Evolutionary conservation across 2,797 vertebrate species (phyloP).

Genomic region (Prunella strophiata): DNA sequence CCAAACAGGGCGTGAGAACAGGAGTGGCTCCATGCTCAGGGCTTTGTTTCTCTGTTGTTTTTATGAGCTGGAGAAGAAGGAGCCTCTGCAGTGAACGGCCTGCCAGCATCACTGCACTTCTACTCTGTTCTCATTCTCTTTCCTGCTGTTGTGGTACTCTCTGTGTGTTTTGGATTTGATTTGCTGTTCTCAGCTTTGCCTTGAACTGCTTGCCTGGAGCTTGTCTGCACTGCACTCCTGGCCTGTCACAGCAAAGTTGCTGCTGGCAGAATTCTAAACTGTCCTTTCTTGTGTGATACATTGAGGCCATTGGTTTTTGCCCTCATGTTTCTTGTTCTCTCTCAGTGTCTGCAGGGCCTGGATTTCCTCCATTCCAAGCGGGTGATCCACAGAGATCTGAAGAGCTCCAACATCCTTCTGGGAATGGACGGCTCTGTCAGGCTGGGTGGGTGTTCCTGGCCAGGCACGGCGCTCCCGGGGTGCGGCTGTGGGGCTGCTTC

Average conservation of each 20-base stretch:
- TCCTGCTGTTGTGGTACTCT: too few relatives aligned
- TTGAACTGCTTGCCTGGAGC: not conserved
- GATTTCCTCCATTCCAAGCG: not conserved
- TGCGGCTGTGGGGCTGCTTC: not conserved
- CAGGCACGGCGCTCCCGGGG: not conserved
- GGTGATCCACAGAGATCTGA: not conserved
- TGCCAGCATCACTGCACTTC: not conserved
- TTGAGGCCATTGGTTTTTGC: not conserved
- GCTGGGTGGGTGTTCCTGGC: constrained; percentile 62
- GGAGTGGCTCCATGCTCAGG: not conserved
- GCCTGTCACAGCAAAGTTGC: not conserved
- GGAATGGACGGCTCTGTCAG: not conserved
- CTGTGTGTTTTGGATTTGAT: not conserved
- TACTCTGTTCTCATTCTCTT: not conserved
- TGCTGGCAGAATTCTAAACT: not conserved
- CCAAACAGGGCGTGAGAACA: not conserved
- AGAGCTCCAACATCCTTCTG: not conserved
- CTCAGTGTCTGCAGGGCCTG: not conserved
- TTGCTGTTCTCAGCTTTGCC: not conserved
- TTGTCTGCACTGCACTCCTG: not conserved
- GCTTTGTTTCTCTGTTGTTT: not conserved
- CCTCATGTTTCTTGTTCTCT: not conserved
- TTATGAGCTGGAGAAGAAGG: not conserved
- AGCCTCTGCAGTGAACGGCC: not conserved
- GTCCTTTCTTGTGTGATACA: not conserved